A percentile compares a stretch with the other conserved stretches of the same genome.
Evolutionary conservation across 2,888 invertebrate species (phyloP).

Genomic region (Diarsia rubi): DNA sequence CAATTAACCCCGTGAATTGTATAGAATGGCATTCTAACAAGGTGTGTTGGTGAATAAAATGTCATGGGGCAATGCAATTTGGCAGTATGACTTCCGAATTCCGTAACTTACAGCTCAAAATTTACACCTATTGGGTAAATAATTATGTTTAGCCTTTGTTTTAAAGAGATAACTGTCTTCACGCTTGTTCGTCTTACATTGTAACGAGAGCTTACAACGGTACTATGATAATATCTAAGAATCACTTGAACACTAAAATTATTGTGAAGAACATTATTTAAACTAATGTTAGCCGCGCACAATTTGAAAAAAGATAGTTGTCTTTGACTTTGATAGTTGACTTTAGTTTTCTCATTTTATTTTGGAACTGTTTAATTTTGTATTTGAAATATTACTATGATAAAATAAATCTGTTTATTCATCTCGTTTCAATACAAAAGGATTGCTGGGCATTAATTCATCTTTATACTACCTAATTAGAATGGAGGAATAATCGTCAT

Average conservation of each 20-base stretch:
- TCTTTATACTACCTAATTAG: constrained; percentile 9
- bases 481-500: no score
- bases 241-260: constrained; percentile 12
- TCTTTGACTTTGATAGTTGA: not conserved
- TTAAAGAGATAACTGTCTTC: constrained; percentile 45
- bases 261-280: not conserved
- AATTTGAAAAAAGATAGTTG: no score
- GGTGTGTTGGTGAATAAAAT: constrained; percentile 17
- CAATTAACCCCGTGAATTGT: constrained; percentile 8
- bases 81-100: constrained; percentile 15
- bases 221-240: constrained; percentile 31
- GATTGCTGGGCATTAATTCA: not conserved
- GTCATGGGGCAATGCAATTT: constrained; percentile 7
- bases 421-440: not conserved
- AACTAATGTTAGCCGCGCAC: no score
- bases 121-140: constrained; percentile 41
- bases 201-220: constrained; percentile 33
- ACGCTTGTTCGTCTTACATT: not conserved
- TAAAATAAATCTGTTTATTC: constrained; percentile 4
- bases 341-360: no score
- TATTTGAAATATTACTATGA: not conserved
- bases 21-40: constrained; percentile 1
- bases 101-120: constrained; percentile 13
- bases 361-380: not conserved
- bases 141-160: constrained; percentile 10